Evolutionary conservation across 2,888 invertebrate species (phyloP).

Genomic region (Mesopsocus fuscifrons): DNA sequence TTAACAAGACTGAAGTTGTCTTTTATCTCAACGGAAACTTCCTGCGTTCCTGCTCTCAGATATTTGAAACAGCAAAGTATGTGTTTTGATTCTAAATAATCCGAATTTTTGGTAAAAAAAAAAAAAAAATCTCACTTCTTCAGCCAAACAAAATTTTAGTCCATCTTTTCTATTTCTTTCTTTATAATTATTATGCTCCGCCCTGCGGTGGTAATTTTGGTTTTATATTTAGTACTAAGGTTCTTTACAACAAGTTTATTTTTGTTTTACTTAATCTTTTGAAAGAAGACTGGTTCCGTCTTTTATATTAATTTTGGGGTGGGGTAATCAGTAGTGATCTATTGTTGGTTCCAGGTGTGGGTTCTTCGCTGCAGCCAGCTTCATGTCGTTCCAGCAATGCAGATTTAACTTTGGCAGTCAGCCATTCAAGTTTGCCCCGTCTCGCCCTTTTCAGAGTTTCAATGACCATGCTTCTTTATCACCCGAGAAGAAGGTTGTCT

Average conservation of each 20-base stretch:
- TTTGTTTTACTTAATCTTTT: conserved; percentile 1
- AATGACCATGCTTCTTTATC: conserved; percentile 57
- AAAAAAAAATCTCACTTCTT: neutral
- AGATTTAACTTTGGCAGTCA: conserved; percentile 77
- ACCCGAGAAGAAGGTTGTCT: conserved; percentile 58
- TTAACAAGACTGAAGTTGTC: conserved; percentile 47
- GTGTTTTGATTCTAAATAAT: no score
- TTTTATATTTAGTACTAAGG: neutral
- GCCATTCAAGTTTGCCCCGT: conserved; percentile 61
- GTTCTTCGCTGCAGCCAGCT: conserved; percentile 87
- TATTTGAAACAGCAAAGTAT: conserved; percentile 60
- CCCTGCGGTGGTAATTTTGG: neutral
- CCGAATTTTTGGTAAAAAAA: no score
- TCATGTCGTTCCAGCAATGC: conserved; percentile 93
- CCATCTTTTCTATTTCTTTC: neutral
- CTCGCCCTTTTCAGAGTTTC: conserved; percentile 45
- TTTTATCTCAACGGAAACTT: conserved; percentile 68
- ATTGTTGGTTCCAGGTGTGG: no score
- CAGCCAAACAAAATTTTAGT: neutral
- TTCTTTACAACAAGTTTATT: no score
- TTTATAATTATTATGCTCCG: no score
- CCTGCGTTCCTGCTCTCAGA: conserved; percentile 46
- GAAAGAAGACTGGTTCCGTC: neutral
- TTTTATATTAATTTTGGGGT: conserved; percentile 19
- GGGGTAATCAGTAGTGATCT: no score